Evolutionary conservation across 2,113 vertebrate genomes (phyloP), one percentile per base, ranked within the genome.

Genomic region (Ammodytes marinus): DNA sequence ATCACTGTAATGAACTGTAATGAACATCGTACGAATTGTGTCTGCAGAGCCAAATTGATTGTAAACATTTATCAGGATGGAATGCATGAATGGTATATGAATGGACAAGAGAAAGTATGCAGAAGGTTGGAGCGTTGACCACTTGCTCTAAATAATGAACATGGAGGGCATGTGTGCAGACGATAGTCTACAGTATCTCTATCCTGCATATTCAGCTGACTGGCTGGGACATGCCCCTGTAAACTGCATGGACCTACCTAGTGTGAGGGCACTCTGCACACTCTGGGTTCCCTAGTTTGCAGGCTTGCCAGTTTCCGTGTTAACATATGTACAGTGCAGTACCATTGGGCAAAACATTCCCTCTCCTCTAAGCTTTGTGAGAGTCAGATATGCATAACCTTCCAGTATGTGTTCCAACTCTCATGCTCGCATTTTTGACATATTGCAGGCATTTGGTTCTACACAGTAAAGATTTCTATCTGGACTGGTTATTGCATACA

Each of bases 31-130:
- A 78, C 75, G 68, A 83, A 87, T 77, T 73, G 50, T 85, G 86
- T 89, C 89, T 88, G 86, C 84, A 42, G 68, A 77, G 77, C 86
- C 63, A 92, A 93, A 93, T 94, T 92, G 90, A 92, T 93, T 92
- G 89, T 84, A 74, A 83, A 88, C 91, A 90, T 93, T 93, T 91
- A 91, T 92, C 89, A 91, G 87, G 39, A 73, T 76, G 83, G 91
- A 92, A 93, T 91, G 91, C 91, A 90, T 94, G 89, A 94, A 95
- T 87, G 86, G 85, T 91, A 91, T 92, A 90, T 94, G 89, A 94
- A 95, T 87, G 86, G 85, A 66, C 74, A 66, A 63, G 75, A 85
- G 86, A 79, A 82, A 89, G 68, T 52, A 67, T 66, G 68, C 49
- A 50, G 81, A 43, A 69, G 55, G 80, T 53, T 73, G 65, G 63